Evolutionary conservation across 2,797 vertebrate species (phyloP).

Genomic region (Propithecus deckenii): DNA sequence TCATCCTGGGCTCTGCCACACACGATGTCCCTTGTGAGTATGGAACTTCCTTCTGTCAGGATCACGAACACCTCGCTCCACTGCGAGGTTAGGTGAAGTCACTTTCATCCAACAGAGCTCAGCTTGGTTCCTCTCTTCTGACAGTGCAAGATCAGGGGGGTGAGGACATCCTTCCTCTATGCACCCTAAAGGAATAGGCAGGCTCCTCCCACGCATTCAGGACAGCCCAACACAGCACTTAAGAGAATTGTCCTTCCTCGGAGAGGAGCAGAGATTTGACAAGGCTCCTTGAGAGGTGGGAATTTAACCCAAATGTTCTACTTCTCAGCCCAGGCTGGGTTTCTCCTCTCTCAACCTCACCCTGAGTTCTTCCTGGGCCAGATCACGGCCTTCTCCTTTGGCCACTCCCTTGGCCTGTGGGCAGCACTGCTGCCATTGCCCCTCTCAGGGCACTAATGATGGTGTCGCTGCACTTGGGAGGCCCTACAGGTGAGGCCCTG

Average conservation of each 20-base stretch:
- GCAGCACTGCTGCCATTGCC: too few species aligned
- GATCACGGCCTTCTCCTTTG: neutral
- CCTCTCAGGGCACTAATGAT: neutral
- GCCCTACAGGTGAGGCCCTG: neutral
- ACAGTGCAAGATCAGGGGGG: neutral
- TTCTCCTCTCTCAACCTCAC: neutral
- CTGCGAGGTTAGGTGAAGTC: neutral
- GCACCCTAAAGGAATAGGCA: neutral
- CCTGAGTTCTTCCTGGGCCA: neutral
- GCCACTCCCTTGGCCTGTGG: neutral
- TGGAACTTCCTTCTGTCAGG: neutral
- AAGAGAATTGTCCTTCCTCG: too few species aligned
- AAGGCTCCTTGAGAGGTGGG: neutral
- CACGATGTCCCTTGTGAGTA: neutral
- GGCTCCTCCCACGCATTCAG: neutral
- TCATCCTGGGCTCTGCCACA: neutral
- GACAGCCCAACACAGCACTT: rapidly evolving
- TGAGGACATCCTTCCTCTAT: neutral
- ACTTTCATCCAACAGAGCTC: rapidly evolving
- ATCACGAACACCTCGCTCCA: neutral
- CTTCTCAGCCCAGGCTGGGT: neutral
- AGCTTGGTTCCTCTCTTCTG: neutral
- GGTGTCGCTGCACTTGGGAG: too few species aligned
- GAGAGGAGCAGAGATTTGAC: neutral
- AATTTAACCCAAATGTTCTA: neutral